A percentile compares a stretch with the other conserved stretches of the same genome.
Evolutionary conservation across 2,888 invertebrate genomes (phyloP).

Genomic region (Brenthis ino): DNA sequence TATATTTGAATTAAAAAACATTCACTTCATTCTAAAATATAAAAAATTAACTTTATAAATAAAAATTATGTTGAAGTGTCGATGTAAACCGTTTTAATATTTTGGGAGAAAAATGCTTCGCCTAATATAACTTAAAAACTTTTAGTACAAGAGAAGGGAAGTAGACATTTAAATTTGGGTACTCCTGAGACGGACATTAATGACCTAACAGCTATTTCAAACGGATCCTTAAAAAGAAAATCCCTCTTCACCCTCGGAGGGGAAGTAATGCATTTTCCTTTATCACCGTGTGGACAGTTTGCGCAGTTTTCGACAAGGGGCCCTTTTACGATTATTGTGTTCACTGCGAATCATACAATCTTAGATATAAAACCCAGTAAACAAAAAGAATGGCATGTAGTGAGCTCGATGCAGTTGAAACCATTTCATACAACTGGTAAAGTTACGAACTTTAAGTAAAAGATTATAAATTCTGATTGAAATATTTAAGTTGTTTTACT

Average conservation of each 20-base stretch:
- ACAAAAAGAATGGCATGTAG: neutral
- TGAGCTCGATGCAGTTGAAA: too few species aligned
- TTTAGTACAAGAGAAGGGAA: slow-evolving; percentile 60
- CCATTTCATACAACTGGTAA: too few species aligned
- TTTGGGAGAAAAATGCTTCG: neutral
- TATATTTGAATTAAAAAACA: too few species aligned
- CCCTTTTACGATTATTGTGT: slow-evolving; percentile 79
- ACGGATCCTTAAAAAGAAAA: slow-evolving; percentile 69
- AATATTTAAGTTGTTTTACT: too few species aligned
- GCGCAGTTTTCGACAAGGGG: slow-evolving; percentile 70
- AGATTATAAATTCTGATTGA: too few species aligned
- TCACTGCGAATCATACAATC: slow-evolving; percentile 51
- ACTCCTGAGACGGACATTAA: slow-evolving; percentile 68
- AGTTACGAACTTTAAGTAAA: too few species aligned
- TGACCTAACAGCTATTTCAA: slow-evolving; percentile 72
- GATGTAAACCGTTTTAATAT: too few species aligned
- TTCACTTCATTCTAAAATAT: too few species aligned
- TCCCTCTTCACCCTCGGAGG: slow-evolving; percentile 61
- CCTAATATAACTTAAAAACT: slow-evolving; percentile 30
- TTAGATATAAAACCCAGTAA: slow-evolving; percentile 22
- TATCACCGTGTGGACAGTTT: slow-evolving; percentile 77
- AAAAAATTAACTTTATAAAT: too few species aligned
- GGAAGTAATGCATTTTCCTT: slow-evolving; percentile 81
- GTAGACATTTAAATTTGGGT: slow-evolving; percentile 69
- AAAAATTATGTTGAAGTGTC: too few species aligned